Percentiles rank a stretch among this genome's conserved stretches.
Conservation (phyloP, 1,140 invertebrate genomes). For the Archegozetes longisetosus region DNA sequence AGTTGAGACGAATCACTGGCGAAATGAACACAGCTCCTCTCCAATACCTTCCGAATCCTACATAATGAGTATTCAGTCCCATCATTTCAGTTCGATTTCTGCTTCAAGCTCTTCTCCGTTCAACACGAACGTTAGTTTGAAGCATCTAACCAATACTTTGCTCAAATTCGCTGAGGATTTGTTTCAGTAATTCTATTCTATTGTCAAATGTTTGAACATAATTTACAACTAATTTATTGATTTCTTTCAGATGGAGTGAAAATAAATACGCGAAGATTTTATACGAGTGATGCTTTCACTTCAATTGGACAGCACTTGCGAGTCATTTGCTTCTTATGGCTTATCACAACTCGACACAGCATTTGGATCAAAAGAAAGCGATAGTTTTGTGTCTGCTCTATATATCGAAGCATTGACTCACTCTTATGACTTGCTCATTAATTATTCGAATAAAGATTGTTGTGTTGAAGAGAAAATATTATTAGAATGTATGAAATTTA, state of each 20-base stretch:
- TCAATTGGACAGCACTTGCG: constrained; percentile 3
- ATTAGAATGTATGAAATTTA: constrained; percentile 53
- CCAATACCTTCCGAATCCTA: constrained; percentile 26
- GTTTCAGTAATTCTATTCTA: neutral
- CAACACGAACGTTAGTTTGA: neutral
- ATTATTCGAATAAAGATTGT: constrained; percentile 24
- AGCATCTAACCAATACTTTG: constrained; percentile 6
- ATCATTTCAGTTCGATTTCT: constrained; percentile 37
- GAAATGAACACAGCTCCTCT: constrained; percentile 4
- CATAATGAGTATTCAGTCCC: constrained; percentile 31
- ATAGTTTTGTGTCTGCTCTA: constrained; percentile 42
- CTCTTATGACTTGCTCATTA: constrained; percentile 44
- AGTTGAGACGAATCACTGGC: constrained; percentile 55
- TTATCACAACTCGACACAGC: constrained; percentile 35
- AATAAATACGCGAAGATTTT: constrained; percentile 7
- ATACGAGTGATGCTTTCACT: constrained; percentile 5
- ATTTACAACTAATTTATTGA: too few species aligned
- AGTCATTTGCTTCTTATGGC: constrained; percentile 1
- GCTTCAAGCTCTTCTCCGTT: constrained; percentile 20
- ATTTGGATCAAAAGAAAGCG: constrained; percentile 41
- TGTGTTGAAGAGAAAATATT: constrained; percentile 48
- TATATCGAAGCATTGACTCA: constrained; percentile 45
- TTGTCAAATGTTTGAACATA: too few species aligned
- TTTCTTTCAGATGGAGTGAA: neutral
- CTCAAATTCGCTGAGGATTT: constrained; percentile 13